A percentile compares a stretch with the other conserved stretches of the same genome.
phyloP scores from a whole-genome alignment of 2,797 vertebrate species.

The Eulemur mongoz region DNA sequence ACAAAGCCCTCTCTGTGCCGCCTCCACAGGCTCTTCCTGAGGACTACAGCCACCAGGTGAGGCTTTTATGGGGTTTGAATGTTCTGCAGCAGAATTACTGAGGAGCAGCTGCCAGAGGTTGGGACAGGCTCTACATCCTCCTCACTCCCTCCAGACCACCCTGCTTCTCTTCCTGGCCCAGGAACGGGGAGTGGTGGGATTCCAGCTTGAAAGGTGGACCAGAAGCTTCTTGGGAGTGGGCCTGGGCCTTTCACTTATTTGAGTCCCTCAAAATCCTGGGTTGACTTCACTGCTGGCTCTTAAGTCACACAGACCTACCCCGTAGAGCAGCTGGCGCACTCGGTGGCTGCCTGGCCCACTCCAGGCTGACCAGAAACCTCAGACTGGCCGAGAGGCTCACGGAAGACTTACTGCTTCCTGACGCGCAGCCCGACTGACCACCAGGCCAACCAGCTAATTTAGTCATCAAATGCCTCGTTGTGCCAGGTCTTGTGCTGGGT shows the following conservation, averaged over 20 bases:
- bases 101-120: background rate
- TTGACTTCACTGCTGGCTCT: background rate
- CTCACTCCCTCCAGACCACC: no score
- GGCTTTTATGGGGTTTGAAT: constrained; percentile 35
- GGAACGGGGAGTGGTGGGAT: background rate
- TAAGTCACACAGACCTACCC: background rate
- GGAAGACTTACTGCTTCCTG: background rate
- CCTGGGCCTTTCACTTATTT: background rate
- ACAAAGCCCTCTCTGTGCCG: constrained; percentile 71
- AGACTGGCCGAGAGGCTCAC: background rate
- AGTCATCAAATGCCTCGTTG: background rate
- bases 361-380: background rate
- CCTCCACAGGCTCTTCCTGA: constrained; percentile 18
- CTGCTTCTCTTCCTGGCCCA: background rate
- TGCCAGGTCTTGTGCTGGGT: background rate
- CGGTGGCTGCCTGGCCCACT: background rate
- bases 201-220: background rate
- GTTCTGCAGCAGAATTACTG: background rate
- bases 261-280: background rate
- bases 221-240: background rate
- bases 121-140: background rate
- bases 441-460: background rate
- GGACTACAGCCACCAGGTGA: background rate
- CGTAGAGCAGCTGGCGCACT: background rate
- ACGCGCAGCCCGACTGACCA: background rate